Base-by-base conservation (phyloP, 2,888 invertebrate species). In the Baronia brevicornis region DNA sequence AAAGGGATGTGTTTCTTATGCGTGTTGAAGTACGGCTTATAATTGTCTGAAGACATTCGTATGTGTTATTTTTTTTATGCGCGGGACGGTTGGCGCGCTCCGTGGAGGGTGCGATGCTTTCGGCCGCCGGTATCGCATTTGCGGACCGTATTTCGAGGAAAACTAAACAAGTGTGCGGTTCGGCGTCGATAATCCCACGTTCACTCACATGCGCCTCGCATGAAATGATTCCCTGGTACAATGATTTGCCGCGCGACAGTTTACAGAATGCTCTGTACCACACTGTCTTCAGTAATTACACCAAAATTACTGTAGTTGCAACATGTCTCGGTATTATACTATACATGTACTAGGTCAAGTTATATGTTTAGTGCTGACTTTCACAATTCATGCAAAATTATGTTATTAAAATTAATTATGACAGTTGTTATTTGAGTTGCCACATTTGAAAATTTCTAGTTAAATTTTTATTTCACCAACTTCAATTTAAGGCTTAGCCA, bases 61-160 rank as follows among this genome's bases (percentile, higher is more conserved):
- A 44, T 56, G 56, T 77, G 69, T 69, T 79, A 74, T 78, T 80
- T 82, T 77, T 80, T 82, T n/a, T n/a, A n/a, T 80, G 52, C 54
- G 60, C 57, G 58, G 60, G 54, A 54, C 48, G 70, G 59, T 77
- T 78, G 77, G 68, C 74, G 80, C 69, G 77, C 65, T 54, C 48
- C 53, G 58, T 44, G 52, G 56, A 61, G 60, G 67, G 67, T 60
- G 70, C 65, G 59, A 54, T 67, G 62, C 52, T 60, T 49, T 48
- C 58, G 59, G 54, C 48, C 48, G 51, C 59, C 66, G 65, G 64
- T 67, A 65, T 48, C 54, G 43, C 48, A 41, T 55, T 52, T 55
- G 60, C 50, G 56, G 58, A 52, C 58, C 60, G 63, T 66, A 65
- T 70, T 78, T 77, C 75, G 70, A 75, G 75, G 78, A 80, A 79